Conservation (phyloP, 2,113 vertebrate genomes). For the Pongo pygmaeus region DNA sequence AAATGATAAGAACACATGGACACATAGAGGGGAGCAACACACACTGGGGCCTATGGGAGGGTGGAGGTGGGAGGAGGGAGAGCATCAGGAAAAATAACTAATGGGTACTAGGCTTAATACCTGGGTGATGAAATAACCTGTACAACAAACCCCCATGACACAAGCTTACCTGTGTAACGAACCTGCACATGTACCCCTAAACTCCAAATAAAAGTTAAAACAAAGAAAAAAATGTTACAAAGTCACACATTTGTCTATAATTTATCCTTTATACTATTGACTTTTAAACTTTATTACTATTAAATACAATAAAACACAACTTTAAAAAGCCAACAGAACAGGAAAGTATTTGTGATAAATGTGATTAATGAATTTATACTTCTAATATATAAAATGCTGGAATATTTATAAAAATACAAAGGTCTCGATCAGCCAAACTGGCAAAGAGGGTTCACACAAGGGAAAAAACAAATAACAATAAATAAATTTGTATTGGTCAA, state of each 20-base stretch:
- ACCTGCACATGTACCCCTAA: no score
- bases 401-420: conserved; percentile 23
- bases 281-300: conserved; percentile 17
- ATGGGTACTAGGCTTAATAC: no score
- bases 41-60: no score
- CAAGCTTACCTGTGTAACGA: no score
- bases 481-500: not conserved
- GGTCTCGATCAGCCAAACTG: not conserved
- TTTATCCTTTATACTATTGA: not conserved
- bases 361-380: not conserved
- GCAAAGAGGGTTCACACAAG: not conserved
- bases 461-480: not conserved
- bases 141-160: no score
- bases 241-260: not conserved
- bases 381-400: not conserved
- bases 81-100: no score
- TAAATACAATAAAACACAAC: conserved; percentile 22
- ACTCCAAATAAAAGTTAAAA: no score
- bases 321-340: not conserved
- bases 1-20: no score
- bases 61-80: no score
- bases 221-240: not conserved
- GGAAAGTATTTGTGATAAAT: conserved; percentile 23
- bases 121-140: no score
- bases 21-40: no score